These are phyloP conservation scores for Petrocephalus zakoni DNA, from an alignment of 2,113 vertebrate genomes.

Conservation along the genomic window DNA sequence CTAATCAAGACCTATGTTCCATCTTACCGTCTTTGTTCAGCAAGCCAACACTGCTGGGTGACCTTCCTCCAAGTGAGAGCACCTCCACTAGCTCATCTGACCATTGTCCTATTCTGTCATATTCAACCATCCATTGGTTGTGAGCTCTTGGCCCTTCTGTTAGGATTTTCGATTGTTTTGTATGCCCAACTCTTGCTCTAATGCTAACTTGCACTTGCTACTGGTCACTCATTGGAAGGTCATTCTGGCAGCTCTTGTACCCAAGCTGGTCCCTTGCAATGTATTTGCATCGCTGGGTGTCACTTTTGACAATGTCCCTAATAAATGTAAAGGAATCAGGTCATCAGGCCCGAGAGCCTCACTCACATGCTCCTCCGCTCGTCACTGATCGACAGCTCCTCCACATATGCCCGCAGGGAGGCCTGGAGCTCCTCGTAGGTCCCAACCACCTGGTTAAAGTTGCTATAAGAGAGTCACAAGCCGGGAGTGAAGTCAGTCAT, in stretches of 20 bases:
- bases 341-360: background rate
- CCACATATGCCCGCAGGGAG: slow-evolving; percentile 80
- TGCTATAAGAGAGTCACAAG: slow-evolving; percentile 51
- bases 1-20: background rate
- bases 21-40: background rate
- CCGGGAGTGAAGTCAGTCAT: background rate
- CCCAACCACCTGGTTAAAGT: slow-evolving; percentile 88
- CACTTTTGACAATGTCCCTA: background rate
- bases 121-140: background rate
- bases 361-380: slow-evolving; percentile 71
- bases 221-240: background rate
- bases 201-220: background rate
- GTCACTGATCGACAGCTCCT: slow-evolving; percentile 73
- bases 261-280: background rate
- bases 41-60: background rate
- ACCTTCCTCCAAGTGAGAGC: background rate
- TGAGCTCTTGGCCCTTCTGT: background rate
- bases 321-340: background rate
- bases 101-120: background rate
- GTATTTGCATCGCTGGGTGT: background rate
- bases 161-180: background rate
- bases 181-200: background rate
- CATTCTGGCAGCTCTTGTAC: background rate
- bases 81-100: background rate
- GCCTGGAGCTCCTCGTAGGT: slow-evolving; percentile 86